Conservation (phyloP, 2,113 vertebrate species). For the Chloropsis hardwickii region DNA sequence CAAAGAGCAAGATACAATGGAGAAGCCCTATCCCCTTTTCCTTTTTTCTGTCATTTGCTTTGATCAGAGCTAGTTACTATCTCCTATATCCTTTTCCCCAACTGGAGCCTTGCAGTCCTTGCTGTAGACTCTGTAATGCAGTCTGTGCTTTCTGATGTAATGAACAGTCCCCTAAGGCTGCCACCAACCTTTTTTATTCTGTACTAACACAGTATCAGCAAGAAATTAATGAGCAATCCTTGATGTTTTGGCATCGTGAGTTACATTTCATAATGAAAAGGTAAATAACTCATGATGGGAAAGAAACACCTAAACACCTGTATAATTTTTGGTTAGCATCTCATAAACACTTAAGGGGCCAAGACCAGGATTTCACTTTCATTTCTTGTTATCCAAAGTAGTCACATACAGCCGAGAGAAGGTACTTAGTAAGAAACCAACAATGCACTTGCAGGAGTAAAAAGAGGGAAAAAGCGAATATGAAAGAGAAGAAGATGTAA, state of each 20-base stretch:
- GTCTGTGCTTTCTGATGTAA: not conserved
- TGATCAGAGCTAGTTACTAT: not conserved
- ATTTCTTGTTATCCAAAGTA: not conserved
- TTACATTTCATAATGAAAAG: not conserved
- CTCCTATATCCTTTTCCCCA: not conserved
- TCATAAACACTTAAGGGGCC: not conserved
- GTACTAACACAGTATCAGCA: not conserved
- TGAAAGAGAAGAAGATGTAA: not conserved
- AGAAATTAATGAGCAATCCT: not conserved
- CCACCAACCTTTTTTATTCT: not conserved
- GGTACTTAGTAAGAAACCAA: not conserved
- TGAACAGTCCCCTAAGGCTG: not conserved
- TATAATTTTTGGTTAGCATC: not conserved
- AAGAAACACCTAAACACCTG: not conserved
- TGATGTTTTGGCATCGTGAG: not conserved
- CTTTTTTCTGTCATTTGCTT: not conserved
- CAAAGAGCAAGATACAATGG: not conserved
- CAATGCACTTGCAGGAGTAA: fast-evolving
- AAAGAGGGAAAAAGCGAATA: not conserved
- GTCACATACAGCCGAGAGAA: not conserved
- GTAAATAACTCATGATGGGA: not conserved
- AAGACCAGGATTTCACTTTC: not conserved
- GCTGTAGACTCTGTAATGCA: not conserved
- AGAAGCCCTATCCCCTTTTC: not conserved
- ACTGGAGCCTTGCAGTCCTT: not conserved